Base-by-base conservation (phyloP, 2,888 invertebrate genomes). In the Nasonia oneida region DNA sequence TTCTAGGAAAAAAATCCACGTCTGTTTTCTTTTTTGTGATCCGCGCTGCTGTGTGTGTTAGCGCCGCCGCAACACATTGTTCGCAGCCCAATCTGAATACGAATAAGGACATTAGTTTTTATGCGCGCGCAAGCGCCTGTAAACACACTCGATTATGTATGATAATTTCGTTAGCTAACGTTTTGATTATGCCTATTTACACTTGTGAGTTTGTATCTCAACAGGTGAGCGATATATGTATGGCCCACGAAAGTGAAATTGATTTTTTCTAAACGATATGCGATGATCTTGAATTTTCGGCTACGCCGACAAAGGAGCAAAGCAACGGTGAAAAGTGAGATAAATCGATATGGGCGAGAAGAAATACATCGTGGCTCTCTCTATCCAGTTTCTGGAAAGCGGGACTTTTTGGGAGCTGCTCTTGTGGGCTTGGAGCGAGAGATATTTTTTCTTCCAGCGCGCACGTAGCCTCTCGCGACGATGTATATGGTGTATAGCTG, bases 361-460 rank as follows among this genome's bases (percentile, higher is more conserved):
- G 61, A 64, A 78, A 42, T 37, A 75, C 12, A 79, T 29, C 29
- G 29, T 29, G 29, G 1, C 29, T 29, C 29, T 29, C 29, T 77
- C 73, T 76, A 81, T 80, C 75, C 33, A 81, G 77, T 86, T 86
- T 83, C 57, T 84, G 81, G 74, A 86, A 86, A 86, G 81, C 83
- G 83, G 84, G 39, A 83, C 75, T 81, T 84, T 80, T 79, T 73
- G 61, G 75, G 75, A 37, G 37, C 37, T 37, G 37, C 37, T 37
- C 37, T 37, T 37, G 37, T 29, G 29, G 1, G 37, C 50, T 67
- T 71, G n/a, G 77, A 71, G 57, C 14, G 42, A 47, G 12, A 53
- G 14, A 81, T 84, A 61, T 78, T 73, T 71, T 82, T 79, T 80
- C 70, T 70, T 53, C 74, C n/a, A n/a, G 10, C 15, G 71, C 4